Percentiles rank a stretch among this genome's conserved stretches.
Evolutionary conservation across 1,140 invertebrate genomes (phyloP).

Genomic region (Chironomus tepperi): DNA sequence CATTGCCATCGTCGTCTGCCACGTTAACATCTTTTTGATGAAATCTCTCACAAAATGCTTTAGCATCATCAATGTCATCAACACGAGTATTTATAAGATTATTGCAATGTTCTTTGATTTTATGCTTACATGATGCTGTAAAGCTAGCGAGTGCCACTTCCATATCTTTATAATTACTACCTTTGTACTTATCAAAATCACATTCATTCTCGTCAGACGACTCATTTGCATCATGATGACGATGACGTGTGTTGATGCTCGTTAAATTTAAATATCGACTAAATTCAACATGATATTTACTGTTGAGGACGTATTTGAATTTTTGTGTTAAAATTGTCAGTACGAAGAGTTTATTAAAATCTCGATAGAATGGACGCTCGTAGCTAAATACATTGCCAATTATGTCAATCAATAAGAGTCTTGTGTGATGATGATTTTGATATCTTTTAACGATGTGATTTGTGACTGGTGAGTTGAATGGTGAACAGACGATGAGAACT

Average conservation of each 20-base stretch:
- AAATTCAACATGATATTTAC: conserved; percentile 19
- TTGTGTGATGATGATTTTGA: conserved; percentile 29
- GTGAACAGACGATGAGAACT: conserved; percentile 26
- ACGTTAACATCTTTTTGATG: too few relatives aligned
- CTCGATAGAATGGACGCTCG: conserved; percentile 31
- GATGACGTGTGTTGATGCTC: background rate
- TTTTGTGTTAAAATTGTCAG: conserved; percentile 39
- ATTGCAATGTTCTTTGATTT: background rate
- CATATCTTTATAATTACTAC: background rate
- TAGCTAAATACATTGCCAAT: conserved; percentile 37
- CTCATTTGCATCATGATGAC: background rate
- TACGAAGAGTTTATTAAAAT: conserved; percentile 33
- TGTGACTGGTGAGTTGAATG: conserved; percentile 16
- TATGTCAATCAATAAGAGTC: conserved; percentile 38
- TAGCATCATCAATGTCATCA: too few relatives aligned
- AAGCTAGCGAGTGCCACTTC: background rate
- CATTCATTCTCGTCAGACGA: background rate
- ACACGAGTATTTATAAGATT: background rate
- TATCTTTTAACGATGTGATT: background rate
- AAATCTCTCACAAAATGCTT: too few relatives aligned
- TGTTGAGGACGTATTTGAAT: conserved; percentile 36
- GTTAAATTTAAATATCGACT: conserved; percentile 17
- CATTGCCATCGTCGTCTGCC: background rate
- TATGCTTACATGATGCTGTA: background rate
- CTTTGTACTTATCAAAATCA: too few relatives aligned